Base-by-base conservation (phyloP, 2,888 invertebrate species). In the Drymonia ruficornis region DNA sequence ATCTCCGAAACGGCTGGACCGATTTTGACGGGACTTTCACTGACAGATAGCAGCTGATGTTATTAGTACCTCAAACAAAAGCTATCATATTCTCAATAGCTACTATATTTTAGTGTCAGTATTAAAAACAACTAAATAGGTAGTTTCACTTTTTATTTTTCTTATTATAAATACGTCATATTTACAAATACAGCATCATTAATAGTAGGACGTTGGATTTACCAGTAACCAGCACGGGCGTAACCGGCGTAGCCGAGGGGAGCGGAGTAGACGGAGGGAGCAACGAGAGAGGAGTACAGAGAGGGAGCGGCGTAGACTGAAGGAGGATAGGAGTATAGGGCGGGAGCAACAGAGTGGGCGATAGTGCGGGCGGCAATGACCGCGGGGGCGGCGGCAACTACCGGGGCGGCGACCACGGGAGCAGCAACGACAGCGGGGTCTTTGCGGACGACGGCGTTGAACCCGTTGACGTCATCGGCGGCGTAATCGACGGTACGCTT, bases 381-480 rank as follows among this genome's bases (percentile, higher is more conserved):
- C 28, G 59, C 51, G 52, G 58, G 65, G 40, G 78, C 80, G 8
- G 71, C 56, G 36, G 72, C 65, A 23, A 73, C 63, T 19, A 73
- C 63, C 23, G 76, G 65, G 43, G 78, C 80, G 7, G 72, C 65
- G 19, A 73, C 62, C 28, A 76, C 76, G 4, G 82, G 75, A 5
- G 79, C 60, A 36, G 78, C 68, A 15, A 76, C 77, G 29, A 82
- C 83, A 60, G 83, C 83, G 49, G 93, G 87, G 63, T 92, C 92
- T 61, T 91, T 92, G 69, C 89, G 90, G 6, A 94, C 93, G 45
- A 94, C 91, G 52, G 94, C 94, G 81, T 93, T 93, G 84, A 93
- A 94, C 7, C 94, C 94, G 49, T 86, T 86, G 50, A 91, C 70
- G 57, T 92, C 89, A 70, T 92, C 90, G 56, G 94, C 93, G 47